Evolutionary conservation across 2,888 invertebrate species (phyloP), one percentile per base, ranked within the genome.

Genomic region (Ethmia dodecea): DNA sequence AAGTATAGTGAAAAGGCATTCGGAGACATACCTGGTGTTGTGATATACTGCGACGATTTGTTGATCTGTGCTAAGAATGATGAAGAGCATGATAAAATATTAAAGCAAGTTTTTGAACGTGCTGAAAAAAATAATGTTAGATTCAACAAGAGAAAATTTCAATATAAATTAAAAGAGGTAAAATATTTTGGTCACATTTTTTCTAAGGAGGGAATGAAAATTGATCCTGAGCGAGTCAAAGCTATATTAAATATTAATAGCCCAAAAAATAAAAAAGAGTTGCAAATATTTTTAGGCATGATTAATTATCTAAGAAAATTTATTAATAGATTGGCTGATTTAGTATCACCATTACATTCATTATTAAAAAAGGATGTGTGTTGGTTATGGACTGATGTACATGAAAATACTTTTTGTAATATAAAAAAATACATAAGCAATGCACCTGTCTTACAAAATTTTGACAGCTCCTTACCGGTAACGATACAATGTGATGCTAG

Each of bases 261-360:
- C 28, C 42, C 48, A 6, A 37, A 1, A n/a, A 48, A 40, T 37
- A 40, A 45, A 48, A 53, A 51, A 30, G 45, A n/a, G n/a, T n/a
- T n/a, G n/a, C n/a, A n/a, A n/a, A n/a, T n/a, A n/a, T n/a, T n/a
- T n/a, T n/a, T n/a, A n/a, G n/a, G n/a, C n/a, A n/a, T n/a, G n/a
- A n/a, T n/a, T n/a, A n/a, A n/a, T n/a, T n/a, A n/a, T n/a, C n/a
- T n/a, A 28, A 34, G 46, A 27, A 46, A 40, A 15, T 49, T 42
- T 38, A 24, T 49, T 9, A 14, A 9, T 3, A 37, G 47, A 8
- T 5, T 45, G 3, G 43, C 45, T 10, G n/a, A 43, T 11, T 18
- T 40, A 1, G 16, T 25, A 29, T 11, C 40, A n/a, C n/a, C n/a
- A n/a, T n/a, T n/a, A n/a, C n/a, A n/a, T n/a, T n/a, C n/a, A n/a